Conservation (phyloP, 2,888 invertebrate genomes). For the Apamea epomidion region DNA sequence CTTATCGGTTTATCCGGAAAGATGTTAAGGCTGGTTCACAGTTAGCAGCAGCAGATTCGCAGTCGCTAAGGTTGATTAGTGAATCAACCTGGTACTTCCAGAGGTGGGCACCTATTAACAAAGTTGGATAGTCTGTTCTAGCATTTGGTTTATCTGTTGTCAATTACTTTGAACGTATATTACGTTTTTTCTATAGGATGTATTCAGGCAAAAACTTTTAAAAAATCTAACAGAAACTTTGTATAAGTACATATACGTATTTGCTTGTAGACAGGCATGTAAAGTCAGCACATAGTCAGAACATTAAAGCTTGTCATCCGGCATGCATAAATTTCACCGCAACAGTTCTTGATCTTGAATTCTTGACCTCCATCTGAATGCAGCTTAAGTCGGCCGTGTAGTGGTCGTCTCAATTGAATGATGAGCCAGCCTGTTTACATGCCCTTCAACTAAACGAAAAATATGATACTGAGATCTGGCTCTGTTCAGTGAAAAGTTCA, state of each 20-base stretch:
- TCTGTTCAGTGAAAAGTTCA: conserved; percentile 17
- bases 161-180: not conserved
- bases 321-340: not conserved
- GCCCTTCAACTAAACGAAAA: conserved; percentile 28
- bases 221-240: too few relatives aligned
- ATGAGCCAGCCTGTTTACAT: conserved; percentile 29
- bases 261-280: not conserved
- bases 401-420: conserved; percentile 30
- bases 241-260: not conserved
- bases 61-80: not conserved
- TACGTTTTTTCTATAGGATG: not conserved
- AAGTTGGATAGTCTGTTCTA: not conserved
- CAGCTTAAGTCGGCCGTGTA: not conserved
- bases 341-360: conserved; percentile 18
- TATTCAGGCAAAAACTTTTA: not conserved
- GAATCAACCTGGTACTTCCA: not conserved
- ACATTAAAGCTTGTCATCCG: not conserved
- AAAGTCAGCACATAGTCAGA: not conserved
- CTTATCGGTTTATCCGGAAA: conserved; percentile 22
- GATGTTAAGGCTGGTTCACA: conserved; percentile 32
- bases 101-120: not conserved
- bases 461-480: not conserved
- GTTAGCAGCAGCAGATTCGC: conserved; percentile 7
- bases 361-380: conserved; percentile 2
- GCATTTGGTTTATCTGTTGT: not conserved